Conservation (phyloP, 2,888 invertebrate species). For the Chymomyza fuscimana region DNA sequence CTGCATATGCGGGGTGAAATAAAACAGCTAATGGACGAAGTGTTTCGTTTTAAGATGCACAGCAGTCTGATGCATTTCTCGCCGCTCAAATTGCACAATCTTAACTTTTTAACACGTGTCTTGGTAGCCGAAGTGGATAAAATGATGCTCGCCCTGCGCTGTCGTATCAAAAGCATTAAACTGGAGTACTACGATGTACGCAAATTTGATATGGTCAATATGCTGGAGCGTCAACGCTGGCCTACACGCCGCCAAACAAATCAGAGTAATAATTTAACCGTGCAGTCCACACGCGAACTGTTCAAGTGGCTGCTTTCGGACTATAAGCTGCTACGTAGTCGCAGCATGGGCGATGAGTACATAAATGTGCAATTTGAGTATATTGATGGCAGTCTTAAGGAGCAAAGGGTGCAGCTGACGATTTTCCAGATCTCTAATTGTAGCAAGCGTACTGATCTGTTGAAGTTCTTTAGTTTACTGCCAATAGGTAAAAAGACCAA, state of each 20-base stretch:
- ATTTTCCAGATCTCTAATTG: conserved; percentile 55
- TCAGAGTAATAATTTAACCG: conserved; percentile 14
- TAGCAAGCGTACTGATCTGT: conserved; percentile 39
- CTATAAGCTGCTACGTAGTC: conserved; percentile 41
- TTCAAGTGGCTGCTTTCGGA: conserved; percentile 63
- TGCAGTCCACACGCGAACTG: conserved; percentile 57
- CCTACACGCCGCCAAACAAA: conserved; percentile 5
- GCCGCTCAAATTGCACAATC: conserved; percentile 44
- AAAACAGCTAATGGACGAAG: conserved; percentile 39
- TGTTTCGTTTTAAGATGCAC: conserved; percentile 45
- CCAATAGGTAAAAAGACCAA: conserved; percentile 26
- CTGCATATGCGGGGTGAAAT: conserved; percentile 47
- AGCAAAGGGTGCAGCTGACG: conserved; percentile 44
- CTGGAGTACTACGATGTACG: conserved; percentile 68
- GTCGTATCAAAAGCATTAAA: conserved; percentile 42
- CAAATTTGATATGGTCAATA: conserved; percentile 68
- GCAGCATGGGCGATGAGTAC: conserved; percentile 61
- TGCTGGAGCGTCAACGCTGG: conserved; percentile 32
- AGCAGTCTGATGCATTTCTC: conserved; percentile 58
- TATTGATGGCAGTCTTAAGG: conserved; percentile 21
- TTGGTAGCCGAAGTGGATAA: conserved; percentile 64
- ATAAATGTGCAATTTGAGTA: conserved; percentile 58
- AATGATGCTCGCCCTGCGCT: conserved; percentile 34
- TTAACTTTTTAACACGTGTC: conserved; percentile 56
- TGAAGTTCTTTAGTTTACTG: conserved; percentile 52